Evolutionary conservation across 2,888 invertebrate genomes (phyloP).

Genomic region (Aplocera efformata): DNA sequence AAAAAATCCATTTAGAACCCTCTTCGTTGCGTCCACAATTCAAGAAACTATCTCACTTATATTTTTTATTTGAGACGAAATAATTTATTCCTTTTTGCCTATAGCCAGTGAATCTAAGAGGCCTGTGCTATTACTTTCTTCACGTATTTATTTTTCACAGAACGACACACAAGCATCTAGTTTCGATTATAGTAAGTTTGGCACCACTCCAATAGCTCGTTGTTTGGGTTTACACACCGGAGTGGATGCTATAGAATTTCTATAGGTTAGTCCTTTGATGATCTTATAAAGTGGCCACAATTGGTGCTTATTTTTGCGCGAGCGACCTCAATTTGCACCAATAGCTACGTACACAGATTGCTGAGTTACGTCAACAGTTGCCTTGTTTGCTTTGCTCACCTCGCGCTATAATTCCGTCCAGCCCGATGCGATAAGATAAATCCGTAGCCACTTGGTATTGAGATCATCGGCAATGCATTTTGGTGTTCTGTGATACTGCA

Average conservation of each 20-base stretch:
- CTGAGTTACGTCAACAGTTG: no score
- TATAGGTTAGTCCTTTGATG: constrained; percentile 26
- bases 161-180: constrained; percentile 17
- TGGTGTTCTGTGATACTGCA: no score
- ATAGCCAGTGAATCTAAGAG: constrained; percentile 14
- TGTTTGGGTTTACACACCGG: constrained; percentile 44
- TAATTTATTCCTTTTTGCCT: constrained; percentile 18
- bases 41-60: constrained; percentile 5
- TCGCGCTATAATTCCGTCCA: no score
- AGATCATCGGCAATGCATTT: no score
- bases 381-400: no score
- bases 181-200: constrained; percentile 40
- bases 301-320: constrained; percentile 20
- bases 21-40: constrained; percentile 1
- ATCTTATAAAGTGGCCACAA: constrained; percentile 22
- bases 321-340: constrained; percentile 16
- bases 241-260: constrained; percentile 33
- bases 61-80: constrained; percentile 7
- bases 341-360: no score
- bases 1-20: constrained; percentile 17
- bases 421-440: no score
- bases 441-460: no score
- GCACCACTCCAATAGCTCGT: constrained; percentile 36
- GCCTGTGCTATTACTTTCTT: constrained; percentile 18
- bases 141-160: constrained; percentile 25